Evolutionary conservation across 2,797 vertebrate species (phyloP), one percentile per base, ranked within the genome.

Genomic region (Sebastes itinus): DNA sequence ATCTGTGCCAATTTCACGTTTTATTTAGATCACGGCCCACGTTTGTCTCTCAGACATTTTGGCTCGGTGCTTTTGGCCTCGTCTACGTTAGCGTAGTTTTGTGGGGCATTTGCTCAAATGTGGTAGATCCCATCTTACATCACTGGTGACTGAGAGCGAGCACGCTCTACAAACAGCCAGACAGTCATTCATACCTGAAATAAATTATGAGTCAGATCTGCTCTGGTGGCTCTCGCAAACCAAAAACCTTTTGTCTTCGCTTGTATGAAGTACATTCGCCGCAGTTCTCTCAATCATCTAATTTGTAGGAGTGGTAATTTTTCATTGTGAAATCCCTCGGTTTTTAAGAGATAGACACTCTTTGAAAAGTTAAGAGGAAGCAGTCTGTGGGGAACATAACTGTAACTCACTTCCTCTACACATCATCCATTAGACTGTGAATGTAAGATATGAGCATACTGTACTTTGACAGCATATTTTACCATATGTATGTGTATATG

Each of bases 101-200:
- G 71, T 54, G 65, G 77, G 64, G 23, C 70, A 86, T 91, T 92
- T 89, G 83, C 75, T 70, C 62, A 82, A 92, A 81, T 72, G 81
- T 49, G 87, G 86, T 58, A 87, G 72, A 85, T 84, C 91, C 83
- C 6, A 77, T 80, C 80, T 91, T 91, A 85, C 91, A 88, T 88
- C 78, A 93, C 60, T 6, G 49, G 22, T 86, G 92, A 92, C 76
- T 85, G 82, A 88, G 79, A 85, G 66, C 23, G 23, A 72, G 72
- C 73, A 8, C 33, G 22, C 28, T 70, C 52, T 69, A 25, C 68
- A 67, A 83, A 75, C 33, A 87, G 82, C 79, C 72, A 80, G 72
- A 71, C 88, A 73, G 22, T 75, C 80, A 91, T 92, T 93, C 90
- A 92, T 89, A 90, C 64, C 91, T 89, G 82, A 89, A 86, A 85